A percentile compares a stretch with the other conserved stretches of the same genome.
phyloP scores from a whole-genome alignment of 2,797 vertebrate genomes.

The Nothura maculosa region DNA sequence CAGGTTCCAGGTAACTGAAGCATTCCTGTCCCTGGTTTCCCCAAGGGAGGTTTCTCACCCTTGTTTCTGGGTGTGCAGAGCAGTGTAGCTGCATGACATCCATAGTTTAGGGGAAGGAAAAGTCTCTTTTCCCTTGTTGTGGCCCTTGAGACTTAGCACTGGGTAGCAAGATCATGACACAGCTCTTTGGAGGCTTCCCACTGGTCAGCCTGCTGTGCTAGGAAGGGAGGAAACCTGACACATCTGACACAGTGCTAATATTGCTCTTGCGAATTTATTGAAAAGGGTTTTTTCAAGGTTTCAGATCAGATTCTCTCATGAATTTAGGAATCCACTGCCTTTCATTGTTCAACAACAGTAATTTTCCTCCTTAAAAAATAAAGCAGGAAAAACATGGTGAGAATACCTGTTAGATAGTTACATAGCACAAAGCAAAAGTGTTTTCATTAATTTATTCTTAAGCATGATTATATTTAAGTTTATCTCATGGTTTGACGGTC shows the following conservation, averaged over 20 bases:
- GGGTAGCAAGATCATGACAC: background rate
- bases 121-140: background rate
- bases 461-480: background rate
- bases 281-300: background rate
- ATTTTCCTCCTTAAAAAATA: background rate
- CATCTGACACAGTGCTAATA: background rate
- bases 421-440: background rate
- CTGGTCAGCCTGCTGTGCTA: background rate
- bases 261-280: background rate
- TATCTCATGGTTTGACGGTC: background rate
- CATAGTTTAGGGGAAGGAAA: background rate
- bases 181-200: background rate
- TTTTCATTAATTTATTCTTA: background rate
- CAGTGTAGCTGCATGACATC: background rate
- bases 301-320: background rate
- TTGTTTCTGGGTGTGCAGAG: background rate
- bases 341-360: background rate
- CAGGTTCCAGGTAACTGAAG: constrained; percentile 89
- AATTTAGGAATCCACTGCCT: background rate
- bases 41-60: background rate
- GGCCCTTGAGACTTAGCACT: background rate
- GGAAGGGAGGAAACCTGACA: background rate
- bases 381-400: background rate
- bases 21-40: fast-evolving
- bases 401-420: background rate